phyloP scores from a whole-genome alignment of 2,797 vertebrate species.

The Microctenopoma lineatum region DNA sequence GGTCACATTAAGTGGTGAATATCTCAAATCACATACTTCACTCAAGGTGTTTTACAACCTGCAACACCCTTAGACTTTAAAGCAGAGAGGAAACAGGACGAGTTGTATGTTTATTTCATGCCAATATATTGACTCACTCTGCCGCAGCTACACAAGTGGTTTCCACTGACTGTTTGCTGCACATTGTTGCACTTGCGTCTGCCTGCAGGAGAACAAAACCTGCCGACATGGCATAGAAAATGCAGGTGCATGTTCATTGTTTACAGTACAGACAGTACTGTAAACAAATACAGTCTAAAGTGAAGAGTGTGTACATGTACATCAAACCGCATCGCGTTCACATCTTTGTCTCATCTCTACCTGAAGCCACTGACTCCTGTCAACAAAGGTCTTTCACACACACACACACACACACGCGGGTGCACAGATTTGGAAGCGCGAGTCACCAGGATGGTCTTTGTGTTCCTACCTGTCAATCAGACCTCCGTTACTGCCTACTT shows the following conservation, averaged over 20 bases:
- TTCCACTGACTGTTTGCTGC: too few relatives aligned
- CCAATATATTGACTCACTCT: too few relatives aligned
- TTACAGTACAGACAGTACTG: background rate
- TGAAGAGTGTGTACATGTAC: background rate
- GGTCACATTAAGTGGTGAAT: background rate
- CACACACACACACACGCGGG: conserved; percentile 9
- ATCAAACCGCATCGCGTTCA: conserved; percentile 9
- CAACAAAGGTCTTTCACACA: conserved; percentile 9
- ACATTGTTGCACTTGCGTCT: too few relatives aligned
- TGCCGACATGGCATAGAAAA: too few relatives aligned
- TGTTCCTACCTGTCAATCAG: conserved; percentile 71
- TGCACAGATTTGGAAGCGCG: conserved; percentile 13
- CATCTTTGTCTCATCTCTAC: conserved; percentile 27
- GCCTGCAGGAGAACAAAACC: too few relatives aligned
- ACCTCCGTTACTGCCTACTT: conserved; percentile 68
- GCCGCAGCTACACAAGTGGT: too few relatives aligned
- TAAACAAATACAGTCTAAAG: background rate
- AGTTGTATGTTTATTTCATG: too few relatives aligned
- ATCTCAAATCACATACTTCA: background rate
- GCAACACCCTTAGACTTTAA: background rate
- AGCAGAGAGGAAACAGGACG: too few relatives aligned
- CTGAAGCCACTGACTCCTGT: conserved; percentile 44
- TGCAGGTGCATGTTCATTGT: too few relatives aligned
- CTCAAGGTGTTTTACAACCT: background rate
- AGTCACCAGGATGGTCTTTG: conserved; percentile 49